phyloP scores from a whole-genome alignment of 2,888 invertebrate species.

The Erynnis tages region DNA sequence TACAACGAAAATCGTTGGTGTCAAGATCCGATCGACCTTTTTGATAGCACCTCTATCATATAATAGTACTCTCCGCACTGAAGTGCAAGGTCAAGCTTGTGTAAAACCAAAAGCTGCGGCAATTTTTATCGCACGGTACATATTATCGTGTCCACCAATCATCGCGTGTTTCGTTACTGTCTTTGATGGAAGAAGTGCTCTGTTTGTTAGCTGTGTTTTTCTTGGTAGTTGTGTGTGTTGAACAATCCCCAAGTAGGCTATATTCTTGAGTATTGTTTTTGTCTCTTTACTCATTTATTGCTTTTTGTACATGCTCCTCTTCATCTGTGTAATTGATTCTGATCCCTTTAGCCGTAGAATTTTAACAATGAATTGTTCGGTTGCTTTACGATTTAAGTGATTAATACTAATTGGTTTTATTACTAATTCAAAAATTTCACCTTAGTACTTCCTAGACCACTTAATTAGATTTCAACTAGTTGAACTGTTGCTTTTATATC shows the following conservation, averaged over 20 bases:
- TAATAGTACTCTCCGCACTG: background rate
- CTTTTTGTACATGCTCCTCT: no score
- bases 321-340: background rate
- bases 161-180: no score
- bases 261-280: conserved; percentile 18
- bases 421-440: no score
- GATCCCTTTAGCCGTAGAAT: background rate
- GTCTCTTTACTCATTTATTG: no score
- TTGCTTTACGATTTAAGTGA: no score
- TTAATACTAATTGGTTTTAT: no score
- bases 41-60: background rate
- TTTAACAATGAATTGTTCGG: no score
- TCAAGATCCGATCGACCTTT: conserved; percentile 8
- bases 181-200: conserved; percentile 14
- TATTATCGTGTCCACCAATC: no score
- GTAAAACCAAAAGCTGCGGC: background rate
- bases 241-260: conserved; percentile 17
- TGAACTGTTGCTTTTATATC: background rate
- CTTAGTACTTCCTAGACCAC: no score
- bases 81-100: background rate
- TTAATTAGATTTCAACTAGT: no score
- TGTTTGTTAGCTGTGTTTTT: conserved; percentile 32
- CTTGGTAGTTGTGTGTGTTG: conserved; percentile 24
- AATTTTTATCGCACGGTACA: background rate
- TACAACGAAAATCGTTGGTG: background rate